Base-by-base conservation (phyloP, 2,888 invertebrate genomes). In the Athalia rosae region DNA sequence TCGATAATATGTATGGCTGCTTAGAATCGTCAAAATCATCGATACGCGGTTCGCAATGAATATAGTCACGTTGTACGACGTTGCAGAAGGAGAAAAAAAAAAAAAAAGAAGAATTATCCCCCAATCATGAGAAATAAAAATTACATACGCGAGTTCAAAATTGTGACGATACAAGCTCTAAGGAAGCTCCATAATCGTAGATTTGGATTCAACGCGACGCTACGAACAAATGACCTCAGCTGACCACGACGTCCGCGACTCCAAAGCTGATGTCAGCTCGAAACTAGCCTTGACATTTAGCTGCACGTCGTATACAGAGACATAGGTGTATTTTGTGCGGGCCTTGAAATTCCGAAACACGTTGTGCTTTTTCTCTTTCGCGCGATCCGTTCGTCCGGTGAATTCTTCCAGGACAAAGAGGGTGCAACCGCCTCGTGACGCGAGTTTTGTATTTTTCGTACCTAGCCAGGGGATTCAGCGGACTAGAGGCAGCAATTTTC, bases 211-310 rank as follows among this genome's bases (percentile, higher is more conserved):
- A 47, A n/a, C 9, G 61, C 41, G 43, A 13, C 4, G 8, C 13
- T 1, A 13, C 53, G 53, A 11, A 9, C n/a, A 28, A 50, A 7
- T 50, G 41, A 67, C 28, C 28, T 53, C 28, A 53, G n/a, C 7
- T 53, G 47, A 50, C 9, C n/a, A n/a, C 48, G 41, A n/a, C 48
- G 41, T 67, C 6, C 41, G 62, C 62, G 28, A 5, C 53, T 53
- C 67, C 28, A 11, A 15, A n/a, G 53, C 53, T 11, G n/a, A 28
- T 53, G 53, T 67, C 67, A 28, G 53, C 53, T 28, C 8, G n/a
- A 4, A 67, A 53, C 11, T 28, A 28, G 67, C 67, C 67, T 67
- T 67, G 67, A 67, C 67, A 67, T 67, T 67, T 67, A 67, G 64
- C 11, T 5, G n/a, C 43, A 47, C 48, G 15, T 4, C n/a, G 13